phyloP scores from a whole-genome alignment of 2,113 vertebrate species.

The Heteronetta atricapilla region DNA sequence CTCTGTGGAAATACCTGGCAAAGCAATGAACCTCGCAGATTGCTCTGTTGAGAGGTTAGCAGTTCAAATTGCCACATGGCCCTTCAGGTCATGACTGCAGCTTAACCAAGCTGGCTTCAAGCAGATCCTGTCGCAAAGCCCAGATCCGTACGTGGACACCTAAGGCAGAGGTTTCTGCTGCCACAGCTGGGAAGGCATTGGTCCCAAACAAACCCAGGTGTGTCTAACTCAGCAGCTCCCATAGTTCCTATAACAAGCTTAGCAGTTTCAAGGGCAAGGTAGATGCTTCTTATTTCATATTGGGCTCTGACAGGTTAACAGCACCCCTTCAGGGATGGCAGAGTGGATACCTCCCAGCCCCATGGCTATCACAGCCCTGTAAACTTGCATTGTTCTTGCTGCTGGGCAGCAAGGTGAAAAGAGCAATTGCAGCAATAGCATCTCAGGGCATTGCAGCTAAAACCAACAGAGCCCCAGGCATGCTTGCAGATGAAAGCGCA shows the following conservation, averaged over 20 bases:
- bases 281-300: not conserved
- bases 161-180: not conserved
- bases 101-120: not conserved
- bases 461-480: not conserved
- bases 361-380: not conserved
- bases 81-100: not conserved
- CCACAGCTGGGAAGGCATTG: not conserved
- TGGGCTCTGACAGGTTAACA: not conserved
- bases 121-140: not conserved
- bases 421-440: not conserved
- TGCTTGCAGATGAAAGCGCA: not conserved
- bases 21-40: not conserved
- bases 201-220: not conserved
- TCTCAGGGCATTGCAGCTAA: not conserved
- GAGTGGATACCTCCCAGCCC: not conserved
- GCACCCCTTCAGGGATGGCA: not conserved
- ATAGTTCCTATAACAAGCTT: not conserved
- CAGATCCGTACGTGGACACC: not conserved
- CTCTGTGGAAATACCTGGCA: not conserved
- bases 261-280: not conserved
- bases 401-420: not conserved
- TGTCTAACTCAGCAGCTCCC: not conserved
- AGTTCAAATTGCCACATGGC: fast-evolving
- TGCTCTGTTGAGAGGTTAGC: not conserved
- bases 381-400: not conserved